Evolutionary conservation across 2,888 invertebrate species (phyloP), one percentile per base, ranked within the genome.

Genomic region (Patella pellucida): DNA sequence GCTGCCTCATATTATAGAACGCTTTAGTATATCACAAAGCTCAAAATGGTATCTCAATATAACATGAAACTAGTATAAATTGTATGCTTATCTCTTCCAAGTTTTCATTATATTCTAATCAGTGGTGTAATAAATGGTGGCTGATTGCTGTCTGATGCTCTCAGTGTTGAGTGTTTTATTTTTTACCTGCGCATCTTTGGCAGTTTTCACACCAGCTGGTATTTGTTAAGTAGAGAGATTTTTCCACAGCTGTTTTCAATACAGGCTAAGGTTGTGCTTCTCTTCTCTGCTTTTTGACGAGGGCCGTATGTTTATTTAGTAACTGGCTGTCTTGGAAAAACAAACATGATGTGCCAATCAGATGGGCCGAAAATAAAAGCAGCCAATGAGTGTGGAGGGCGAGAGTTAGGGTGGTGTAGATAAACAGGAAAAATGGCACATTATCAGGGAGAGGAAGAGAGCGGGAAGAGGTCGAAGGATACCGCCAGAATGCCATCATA

Each of bases 351-450:
- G 27, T 54, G 69, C 77, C 77, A 77, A 77, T 77, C 68, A 68
- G 72, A 74, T 72, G 72, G 56, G 31, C 16, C 56, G 67, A 71
- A 19, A 69, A 23, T 50, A 62, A 62, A 62, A 62, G 23, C 52
- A 68, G 69, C 77, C 77, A 77, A 77, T 77, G 68, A 68, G 72
- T 69, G 72, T 52, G 56, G 23, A 52, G 72, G 52, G 69, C 15
- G 52, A 51, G 62, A 41, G 62, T 71, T 67, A 56, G 56, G 77
- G 54, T 70, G 68, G 62, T 68, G 56, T 72, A 72, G 71, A 77
- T 75, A 77, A 77, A 77, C 77, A 77, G 77, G 77, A 77, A 77
- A 62, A 77, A 75, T 77, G 74, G 71, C 75, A 72, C 74, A 52
- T 73, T 68, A 27, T 62, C 19, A 62, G 62, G 23, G 23, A 54